A percentile compares a stretch with the other conserved stretches of the same genome.
Evolutionary conservation across 2,888 invertebrate genomes (phyloP).

Genomic region (Ypsolopha sequella): DNA sequence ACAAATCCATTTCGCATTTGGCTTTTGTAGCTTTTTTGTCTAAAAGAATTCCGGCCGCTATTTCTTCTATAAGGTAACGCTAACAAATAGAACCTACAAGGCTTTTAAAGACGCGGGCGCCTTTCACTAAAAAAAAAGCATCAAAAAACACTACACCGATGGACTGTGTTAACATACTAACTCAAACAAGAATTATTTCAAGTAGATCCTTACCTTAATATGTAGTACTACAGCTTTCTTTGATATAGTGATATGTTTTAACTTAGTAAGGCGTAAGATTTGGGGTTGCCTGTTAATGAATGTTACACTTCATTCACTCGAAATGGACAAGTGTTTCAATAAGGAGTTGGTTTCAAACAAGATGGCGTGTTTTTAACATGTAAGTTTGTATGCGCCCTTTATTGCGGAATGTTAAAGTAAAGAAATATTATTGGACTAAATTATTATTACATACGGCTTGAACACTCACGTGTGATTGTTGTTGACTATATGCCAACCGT

Average conservation of each 20-base stretch:
- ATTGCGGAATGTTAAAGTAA: too few species aligned
- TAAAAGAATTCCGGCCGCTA: neutral
- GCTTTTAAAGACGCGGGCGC: constrained; percentile 57
- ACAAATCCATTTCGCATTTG: constrained; percentile 4
- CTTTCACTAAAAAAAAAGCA: constrained; percentile 53
- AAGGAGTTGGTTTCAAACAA: constrained; percentile 15
- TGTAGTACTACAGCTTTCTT: too few species aligned
- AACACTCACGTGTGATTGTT: too few species aligned
- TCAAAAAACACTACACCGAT: constrained; percentile 57
- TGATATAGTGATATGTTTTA: neutral
- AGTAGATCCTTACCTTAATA: too few species aligned
- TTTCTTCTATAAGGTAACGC: constrained; percentile 35
- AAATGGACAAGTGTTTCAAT: constrained; percentile 35
- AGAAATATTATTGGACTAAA: too few species aligned
- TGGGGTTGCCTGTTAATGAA: constrained; percentile 36
- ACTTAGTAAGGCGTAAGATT: neutral
- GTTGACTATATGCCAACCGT: too few species aligned
- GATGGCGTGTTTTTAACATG: neutral
- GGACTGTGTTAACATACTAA: constrained; percentile 25
- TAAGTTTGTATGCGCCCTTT: neutral
- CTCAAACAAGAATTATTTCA: neutral
- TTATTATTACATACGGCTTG: too few species aligned
- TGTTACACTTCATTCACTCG: constrained; percentile 54
- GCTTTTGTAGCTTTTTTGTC: neutral
- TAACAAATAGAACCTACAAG: constrained; percentile 55